Conservation (phyloP, 2,113 vertebrate genomes). For the Capreolus pygargus region DNA sequence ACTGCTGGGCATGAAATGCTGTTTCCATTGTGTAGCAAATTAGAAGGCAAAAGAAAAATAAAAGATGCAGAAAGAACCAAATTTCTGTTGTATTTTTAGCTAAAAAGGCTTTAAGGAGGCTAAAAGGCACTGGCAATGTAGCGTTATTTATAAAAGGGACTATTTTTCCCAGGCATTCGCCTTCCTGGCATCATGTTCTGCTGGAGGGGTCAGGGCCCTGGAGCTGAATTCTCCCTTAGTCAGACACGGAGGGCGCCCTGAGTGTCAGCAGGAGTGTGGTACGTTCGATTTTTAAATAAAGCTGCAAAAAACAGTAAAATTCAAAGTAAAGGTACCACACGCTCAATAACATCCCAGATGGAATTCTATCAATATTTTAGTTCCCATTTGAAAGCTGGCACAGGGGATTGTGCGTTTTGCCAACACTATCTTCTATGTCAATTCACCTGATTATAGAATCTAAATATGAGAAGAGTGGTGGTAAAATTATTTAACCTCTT, state of each 20-base stretch:
- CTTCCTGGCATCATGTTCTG: conserved; percentile 44
- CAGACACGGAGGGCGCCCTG: conserved; percentile 66
- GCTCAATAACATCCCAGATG: conserved; percentile 50
- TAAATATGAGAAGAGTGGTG: not conserved
- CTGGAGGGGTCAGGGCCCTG: conserved; percentile 56
- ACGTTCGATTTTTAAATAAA: conserved; percentile 65
- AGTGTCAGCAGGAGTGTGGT: conserved; percentile 37
- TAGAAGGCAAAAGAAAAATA: conserved; percentile 49
- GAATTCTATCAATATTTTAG: conserved; percentile 69
- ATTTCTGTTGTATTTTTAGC: conserved; percentile 59
- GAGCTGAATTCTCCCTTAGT: conserved; percentile 56
- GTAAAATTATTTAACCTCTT: conserved; percentile 58
- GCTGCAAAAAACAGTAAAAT: conserved; percentile 48
- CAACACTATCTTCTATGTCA: not conserved
- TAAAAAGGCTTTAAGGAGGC: conserved; percentile 55
- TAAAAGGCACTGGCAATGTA: not conserved
- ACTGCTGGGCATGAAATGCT: not conserved
- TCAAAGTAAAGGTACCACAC: conserved; percentile 46
- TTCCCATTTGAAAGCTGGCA: conserved; percentile 57
- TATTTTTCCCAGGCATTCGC: not conserved
- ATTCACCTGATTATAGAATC: conserved; percentile 42
- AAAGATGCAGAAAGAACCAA: not conserved
- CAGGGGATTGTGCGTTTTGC: conserved; percentile 6
- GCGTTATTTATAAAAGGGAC: conserved; percentile 37
- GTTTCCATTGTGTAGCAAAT: conserved; percentile 32